Base-by-base conservation (phyloP, 2,797 vertebrate genomes). In the Cyprinella venusta region DNA sequence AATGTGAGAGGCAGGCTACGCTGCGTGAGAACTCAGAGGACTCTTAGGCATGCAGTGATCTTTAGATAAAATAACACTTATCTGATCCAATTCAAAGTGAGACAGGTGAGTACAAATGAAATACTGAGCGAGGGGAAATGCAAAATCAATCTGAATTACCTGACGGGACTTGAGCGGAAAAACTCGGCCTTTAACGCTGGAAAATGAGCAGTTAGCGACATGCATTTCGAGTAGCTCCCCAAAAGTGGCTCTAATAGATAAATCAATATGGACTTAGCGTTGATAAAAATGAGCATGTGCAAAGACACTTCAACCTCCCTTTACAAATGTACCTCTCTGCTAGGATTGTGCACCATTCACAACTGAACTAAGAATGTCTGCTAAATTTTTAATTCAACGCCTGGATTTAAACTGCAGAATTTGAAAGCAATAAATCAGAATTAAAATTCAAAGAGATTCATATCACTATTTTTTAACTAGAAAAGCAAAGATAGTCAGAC, bases 71-170 rank as follows among this genome's bases (percentile, higher is more conserved):
- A 85, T 74, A 83, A 45, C 24, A 71, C 69, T 38, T 79, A 81
- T 67, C 12, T 67, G 74, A 84, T 83, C 33, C 61, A 80, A 83
- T 76, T 83, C 75, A 48, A 86, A 82, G 48, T 72, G 42, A 86
- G 50, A 79, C 80, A 64, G 71, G 71, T 48, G 30, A 75, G 30
- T 67, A 36, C 24, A 82, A 76, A 76, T 82, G 80, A 71, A 82
- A 76, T 67, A 76, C 65, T 71, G 40, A 70, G 81, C 4, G 42
- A 48, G 15, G 33, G 45, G 56, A 81, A 84, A 88, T 63, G 70
- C 36, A 77, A 80, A 88, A 84, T 88, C 79, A 40, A 87, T 85
- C 36, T 40, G n/a, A 52, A 79, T 88, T 84, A 84, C 81, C 52
- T 78, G 77, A 69, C 30, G 76, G 63, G 54, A 76, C 26, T 61